Evolutionary conservation across 1,140 invertebrate genomes (phyloP).

Genomic region (Littorina saxatilis): DNA sequence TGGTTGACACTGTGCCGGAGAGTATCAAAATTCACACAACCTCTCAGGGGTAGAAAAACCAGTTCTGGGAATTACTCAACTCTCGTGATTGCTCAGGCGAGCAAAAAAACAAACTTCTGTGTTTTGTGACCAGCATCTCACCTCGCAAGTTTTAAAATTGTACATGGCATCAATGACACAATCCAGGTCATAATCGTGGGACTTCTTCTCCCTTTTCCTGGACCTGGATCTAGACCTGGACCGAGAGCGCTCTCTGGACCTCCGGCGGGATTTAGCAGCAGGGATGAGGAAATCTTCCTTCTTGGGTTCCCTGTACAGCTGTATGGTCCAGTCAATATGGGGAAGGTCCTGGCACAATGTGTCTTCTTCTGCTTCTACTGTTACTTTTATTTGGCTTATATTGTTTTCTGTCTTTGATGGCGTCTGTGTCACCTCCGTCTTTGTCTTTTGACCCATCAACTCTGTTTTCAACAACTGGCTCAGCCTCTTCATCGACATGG

Average conservation of each 20-base stretch:
- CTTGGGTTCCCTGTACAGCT: conserved; percentile 12
- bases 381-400: not conserved
- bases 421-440: not conserved
- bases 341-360: not conserved
- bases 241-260: not conserved
- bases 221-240: conserved; percentile 9
- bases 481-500: conserved; percentile 14
- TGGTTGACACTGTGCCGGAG: too few relatives aligned
- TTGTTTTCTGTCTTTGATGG: not conserved
- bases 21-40: too few relatives aligned
- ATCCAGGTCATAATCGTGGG: not conserved
- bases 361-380: too few relatives aligned
- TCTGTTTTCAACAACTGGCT: not conserved
- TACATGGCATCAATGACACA: conserved; percentile 9
- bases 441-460: not conserved
- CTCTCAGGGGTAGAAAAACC: too few relatives aligned
- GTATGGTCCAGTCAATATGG: not conserved
- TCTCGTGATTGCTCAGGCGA: too few relatives aligned
- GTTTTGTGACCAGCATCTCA: too few relatives aligned
- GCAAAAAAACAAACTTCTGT: too few relatives aligned
- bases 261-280: not conserved
- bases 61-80: too few relatives aligned
- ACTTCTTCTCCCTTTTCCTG: conserved; percentile 9
- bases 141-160: not conserved
- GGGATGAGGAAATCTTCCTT: not conserved